Evolutionary conservation across 2,797 vertebrate species (phyloP).

Genomic region (Valencia hispanica): DNA sequence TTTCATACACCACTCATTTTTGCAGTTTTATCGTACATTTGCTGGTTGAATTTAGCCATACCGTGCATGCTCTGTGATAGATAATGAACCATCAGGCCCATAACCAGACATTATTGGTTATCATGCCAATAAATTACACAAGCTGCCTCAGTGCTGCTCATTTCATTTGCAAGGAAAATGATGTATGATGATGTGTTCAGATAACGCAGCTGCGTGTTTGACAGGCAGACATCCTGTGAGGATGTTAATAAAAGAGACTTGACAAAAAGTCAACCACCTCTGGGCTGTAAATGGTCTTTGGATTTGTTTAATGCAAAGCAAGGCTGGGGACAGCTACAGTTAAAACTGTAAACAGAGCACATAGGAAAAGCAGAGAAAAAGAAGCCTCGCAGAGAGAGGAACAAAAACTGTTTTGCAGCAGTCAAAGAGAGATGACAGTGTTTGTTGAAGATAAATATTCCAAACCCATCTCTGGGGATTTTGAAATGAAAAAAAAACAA

Average conservation of each 20-base stretch:
- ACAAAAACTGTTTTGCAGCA: conserved; percentile 3
- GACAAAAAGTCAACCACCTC: conserved; percentile 21
- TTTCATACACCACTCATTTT: background rate
- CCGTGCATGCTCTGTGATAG: background rate
- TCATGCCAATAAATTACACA: conserved; percentile 44
- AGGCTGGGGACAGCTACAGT: conserved; percentile 7
- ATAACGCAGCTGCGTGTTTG: conserved; percentile 31
- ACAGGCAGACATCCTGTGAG: conserved; percentile 38
- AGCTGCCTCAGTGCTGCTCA: conserved; percentile 20
- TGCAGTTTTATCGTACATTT: conserved; percentile 16
- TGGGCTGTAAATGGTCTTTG: conserved; percentile 30
- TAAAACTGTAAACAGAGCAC: conserved; percentile 26
- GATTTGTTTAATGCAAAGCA: conserved; percentile 46
- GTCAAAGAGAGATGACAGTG: background rate
- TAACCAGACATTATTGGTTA: conserved; percentile 40
- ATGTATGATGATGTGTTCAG: conserved; percentile 26
- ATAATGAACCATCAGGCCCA: conserved; percentile 24
- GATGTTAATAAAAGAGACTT: conserved; percentile 37
- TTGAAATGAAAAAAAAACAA: conserved; percentile 40
- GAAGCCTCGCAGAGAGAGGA: background rate
- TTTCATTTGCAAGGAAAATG: conserved; percentile 58
- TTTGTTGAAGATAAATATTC: conserved; percentile 37
- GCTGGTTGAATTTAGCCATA: background rate
- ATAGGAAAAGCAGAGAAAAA: conserved; percentile 3
- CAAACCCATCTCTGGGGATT: conserved; percentile 19